A percentile compares a stretch with the other conserved stretches of the same genome.
These are phyloP conservation scores for Chromobotia macracanthus DNA, from an alignment of 2,797 vertebrate species.

Conservation along the genomic window DNA sequence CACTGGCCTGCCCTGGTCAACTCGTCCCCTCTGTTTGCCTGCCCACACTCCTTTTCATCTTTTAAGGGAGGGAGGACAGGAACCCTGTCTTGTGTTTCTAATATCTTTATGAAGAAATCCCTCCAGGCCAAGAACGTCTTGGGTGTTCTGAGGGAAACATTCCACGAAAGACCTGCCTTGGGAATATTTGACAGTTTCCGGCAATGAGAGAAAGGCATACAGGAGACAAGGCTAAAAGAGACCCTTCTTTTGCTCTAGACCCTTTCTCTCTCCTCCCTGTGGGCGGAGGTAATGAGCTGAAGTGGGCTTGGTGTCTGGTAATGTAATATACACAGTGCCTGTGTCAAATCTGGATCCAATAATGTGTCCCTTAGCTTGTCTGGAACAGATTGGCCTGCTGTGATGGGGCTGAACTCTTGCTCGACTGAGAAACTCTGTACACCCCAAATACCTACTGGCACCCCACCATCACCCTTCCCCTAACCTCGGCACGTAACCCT, in stretches of 20 bases:
- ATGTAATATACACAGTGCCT: constrained; percentile 86
- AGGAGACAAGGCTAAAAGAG: background rate
- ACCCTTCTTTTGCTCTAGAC: constrained; percentile 61
- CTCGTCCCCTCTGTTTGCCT: constrained; percentile 34
- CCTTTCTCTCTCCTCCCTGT: constrained; percentile 67
- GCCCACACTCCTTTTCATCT: constrained; percentile 41
- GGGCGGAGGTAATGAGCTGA: constrained; percentile 90
- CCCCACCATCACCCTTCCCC: constrained; percentile 68
- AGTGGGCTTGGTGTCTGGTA: constrained; percentile 92
- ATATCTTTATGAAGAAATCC: constrained; percentile 77
- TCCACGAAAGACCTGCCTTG: constrained; percentile 76
- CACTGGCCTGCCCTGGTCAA: constrained; percentile 55
- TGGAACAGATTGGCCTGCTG: constrained; percentile 96
- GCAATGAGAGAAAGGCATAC: constrained; percentile 5
- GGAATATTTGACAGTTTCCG: constrained; percentile 87
- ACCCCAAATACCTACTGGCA: constrained; percentile 78
- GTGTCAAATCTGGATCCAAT: constrained; percentile 99
- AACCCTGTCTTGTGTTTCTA: constrained; percentile 71
- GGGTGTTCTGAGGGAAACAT: constrained; percentile 75
- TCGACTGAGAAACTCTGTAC: constrained; percentile 91
- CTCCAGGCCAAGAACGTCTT: constrained; percentile 76
- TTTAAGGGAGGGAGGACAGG: constrained; percentile 48
- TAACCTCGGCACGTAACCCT: constrained; percentile 35
- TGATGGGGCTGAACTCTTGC: constrained; percentile 98
- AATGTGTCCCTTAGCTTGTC: constrained; percentile 98